These are phyloP conservation scores for Dioctria linearis DNA, from an alignment of 2,888 invertebrate genomes.

Conservation along the genomic window DNA sequence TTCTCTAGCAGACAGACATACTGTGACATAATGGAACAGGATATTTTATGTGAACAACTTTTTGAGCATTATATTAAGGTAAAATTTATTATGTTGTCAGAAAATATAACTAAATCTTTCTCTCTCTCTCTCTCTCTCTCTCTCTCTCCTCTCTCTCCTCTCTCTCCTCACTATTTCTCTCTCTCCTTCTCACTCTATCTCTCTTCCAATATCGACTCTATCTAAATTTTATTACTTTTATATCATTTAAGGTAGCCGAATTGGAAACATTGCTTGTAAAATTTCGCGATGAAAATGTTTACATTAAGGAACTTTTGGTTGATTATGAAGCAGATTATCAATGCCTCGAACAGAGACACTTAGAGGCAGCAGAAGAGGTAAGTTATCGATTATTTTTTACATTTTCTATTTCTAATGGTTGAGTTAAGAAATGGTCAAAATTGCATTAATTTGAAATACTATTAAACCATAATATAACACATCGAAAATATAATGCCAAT, in stretches of 20 bases:
- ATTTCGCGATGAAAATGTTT: conserved; percentile 53
- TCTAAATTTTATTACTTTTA: background rate
- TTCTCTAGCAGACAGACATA: background rate
- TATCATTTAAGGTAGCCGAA: conserved; percentile 35
- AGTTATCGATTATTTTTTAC: background rate
- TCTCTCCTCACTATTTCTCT: too few relatives aligned
- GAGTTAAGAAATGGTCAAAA: background rate
- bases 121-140: too few relatives aligned
- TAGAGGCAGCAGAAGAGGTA: conserved; percentile 35
- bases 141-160: too few relatives aligned
- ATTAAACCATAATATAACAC: background rate
- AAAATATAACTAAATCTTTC: too few relatives aligned
- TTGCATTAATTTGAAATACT: background rate
- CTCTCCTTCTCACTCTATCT: too few relatives aligned
- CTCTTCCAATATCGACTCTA: too few relatives aligned
- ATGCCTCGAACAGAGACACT: conserved; percentile 36
- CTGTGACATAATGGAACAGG: conserved; percentile 23
- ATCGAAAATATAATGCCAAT: background rate
- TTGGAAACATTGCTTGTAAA: conserved; percentile 27
- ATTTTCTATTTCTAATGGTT: too few relatives aligned
- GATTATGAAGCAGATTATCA: conserved; percentile 47
- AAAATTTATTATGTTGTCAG: background rate
- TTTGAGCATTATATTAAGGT: conserved; percentile 15
- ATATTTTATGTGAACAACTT: conserved; percentile 51
- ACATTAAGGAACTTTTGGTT: conserved; percentile 50